phyloP scores from a whole-genome alignment of 2,797 vertebrate genomes.

The Pyrocephalus nanus region DNA sequence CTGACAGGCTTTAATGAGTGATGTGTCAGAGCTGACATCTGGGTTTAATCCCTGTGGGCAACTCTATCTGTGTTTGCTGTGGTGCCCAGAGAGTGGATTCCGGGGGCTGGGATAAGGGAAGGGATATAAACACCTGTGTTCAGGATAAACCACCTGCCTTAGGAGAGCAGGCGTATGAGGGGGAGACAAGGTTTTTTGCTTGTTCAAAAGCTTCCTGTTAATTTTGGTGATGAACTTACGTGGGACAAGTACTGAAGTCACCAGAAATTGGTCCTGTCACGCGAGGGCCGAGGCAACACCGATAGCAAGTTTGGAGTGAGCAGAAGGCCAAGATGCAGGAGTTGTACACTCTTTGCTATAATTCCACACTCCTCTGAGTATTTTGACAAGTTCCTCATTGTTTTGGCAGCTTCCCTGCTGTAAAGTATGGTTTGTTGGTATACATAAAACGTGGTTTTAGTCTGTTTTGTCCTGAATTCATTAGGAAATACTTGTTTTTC shows the following conservation, averaged over 20 bases:
- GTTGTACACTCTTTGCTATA: neutral
- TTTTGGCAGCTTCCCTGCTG: slow-evolving; percentile 39
- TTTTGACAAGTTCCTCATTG: slow-evolving; percentile 37
- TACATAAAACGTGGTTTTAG: slow-evolving; percentile 32
- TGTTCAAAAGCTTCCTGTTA: neutral
- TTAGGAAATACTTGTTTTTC: neutral
- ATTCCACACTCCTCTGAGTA: neutral
- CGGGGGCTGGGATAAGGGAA: neutral
- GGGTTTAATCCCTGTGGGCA: neutral
- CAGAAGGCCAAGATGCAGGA: neutral
- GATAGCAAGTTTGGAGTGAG: neutral
- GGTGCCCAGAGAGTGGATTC: neutral
- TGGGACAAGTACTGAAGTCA: neutral
- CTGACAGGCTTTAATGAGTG: neutral
- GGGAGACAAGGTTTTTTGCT: neutral
- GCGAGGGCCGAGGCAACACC: neutral
- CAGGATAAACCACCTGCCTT: neutral
- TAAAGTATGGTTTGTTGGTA: slow-evolving; percentile 27
- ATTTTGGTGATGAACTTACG: neutral
- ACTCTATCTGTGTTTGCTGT: neutral
- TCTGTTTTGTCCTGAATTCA: slow-evolving; percentile 48
- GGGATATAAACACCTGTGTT: neutral
- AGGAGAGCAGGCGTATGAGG: neutral
- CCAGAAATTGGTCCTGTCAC: neutral
- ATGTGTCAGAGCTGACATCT: neutral